Percentiles rank a stretch among this genome's conserved stretches.
Evolutionary conservation across 2,797 vertebrate genomes (phyloP).

Genomic region (Muscicapa striata): DNA sequence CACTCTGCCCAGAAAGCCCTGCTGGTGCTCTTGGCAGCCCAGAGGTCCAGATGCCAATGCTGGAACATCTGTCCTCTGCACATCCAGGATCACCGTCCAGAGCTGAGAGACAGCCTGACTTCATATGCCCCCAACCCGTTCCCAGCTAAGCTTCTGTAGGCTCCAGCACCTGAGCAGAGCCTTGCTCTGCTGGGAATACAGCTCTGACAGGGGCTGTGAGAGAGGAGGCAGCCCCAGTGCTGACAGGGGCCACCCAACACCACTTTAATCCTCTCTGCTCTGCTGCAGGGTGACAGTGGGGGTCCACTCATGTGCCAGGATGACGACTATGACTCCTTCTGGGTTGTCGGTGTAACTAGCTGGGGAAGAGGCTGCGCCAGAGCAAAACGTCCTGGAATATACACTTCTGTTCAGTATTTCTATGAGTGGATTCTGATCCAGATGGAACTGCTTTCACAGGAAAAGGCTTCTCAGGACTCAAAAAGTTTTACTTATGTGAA

Average conservation of each 20-base stretch:
- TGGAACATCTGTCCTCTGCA: neutral
- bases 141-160: neutral
- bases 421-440: neutral
- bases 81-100: neutral
- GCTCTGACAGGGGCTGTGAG: neutral
- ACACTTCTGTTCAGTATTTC: neutral
- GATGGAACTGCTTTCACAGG: neutral
- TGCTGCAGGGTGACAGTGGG: neutral
- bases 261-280: neutral
- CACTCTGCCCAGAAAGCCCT: neutral
- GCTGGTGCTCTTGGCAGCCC: neutral
- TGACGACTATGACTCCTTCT: neutral
- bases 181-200: neutral
- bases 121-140: neutral
- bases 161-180: neutral
- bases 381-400: neutral
- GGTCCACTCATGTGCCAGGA: slow-evolving; percentile 14
- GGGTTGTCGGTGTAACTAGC: neutral
- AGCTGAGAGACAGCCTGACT: neutral
- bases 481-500: neutral
- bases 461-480: neutral
- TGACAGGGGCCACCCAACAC: neutral
- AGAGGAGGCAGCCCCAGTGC: neutral
- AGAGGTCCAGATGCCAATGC: neutral
- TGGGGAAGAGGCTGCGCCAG: neutral